phyloP scores from a whole-genome alignment of 2,797 vertebrate genomes.

The Delichon dasypus region DNA sequence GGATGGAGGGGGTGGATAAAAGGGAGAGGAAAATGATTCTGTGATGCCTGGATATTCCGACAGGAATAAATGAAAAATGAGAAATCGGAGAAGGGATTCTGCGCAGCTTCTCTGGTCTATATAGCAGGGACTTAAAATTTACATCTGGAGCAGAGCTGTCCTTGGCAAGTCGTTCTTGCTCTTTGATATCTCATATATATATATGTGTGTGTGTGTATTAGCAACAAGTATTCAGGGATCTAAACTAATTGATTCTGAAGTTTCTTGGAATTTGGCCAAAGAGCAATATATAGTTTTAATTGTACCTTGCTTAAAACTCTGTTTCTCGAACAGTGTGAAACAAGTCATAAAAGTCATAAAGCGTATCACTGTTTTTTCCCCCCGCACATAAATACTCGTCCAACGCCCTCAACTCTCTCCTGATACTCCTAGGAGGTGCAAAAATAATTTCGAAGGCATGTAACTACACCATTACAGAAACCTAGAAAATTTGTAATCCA shows the following conservation, averaged over 20 bases:
- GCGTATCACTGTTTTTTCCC: background rate
- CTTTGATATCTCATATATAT: background rate
- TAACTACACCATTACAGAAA: slow-evolving; percentile 47
- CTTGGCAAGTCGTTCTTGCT: background rate
- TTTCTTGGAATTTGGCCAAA: slow-evolving; percentile 69
- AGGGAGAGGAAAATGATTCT: background rate
- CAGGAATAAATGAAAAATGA: background rate
- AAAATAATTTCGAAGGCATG: slow-evolving; percentile 22
- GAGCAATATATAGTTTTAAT: slow-evolving; percentile 67
- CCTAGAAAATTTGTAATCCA: slow-evolving; percentile 47
- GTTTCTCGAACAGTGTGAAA: slow-evolving; percentile 69
- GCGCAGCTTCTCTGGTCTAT: background rate
- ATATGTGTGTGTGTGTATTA: background rate
- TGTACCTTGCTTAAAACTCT: slow-evolving; percentile 72
- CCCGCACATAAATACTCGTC: slow-evolving; percentile 35
- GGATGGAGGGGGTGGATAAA: background rate
- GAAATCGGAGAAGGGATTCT: background rate
- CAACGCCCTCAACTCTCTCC: slow-evolving; percentile 33
- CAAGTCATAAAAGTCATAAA: slow-evolving; percentile 71
- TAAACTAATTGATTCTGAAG: slow-evolving; percentile 65
- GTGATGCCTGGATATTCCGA: background rate
- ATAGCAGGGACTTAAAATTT: background rate
- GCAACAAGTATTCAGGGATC: slow-evolving; percentile 68
- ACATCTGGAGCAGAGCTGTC: background rate
- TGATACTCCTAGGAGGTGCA: slow-evolving; percentile 40